Evolutionary conservation across 2,888 invertebrate species (phyloP).

Genomic region (Capitulum mitella): DNA sequence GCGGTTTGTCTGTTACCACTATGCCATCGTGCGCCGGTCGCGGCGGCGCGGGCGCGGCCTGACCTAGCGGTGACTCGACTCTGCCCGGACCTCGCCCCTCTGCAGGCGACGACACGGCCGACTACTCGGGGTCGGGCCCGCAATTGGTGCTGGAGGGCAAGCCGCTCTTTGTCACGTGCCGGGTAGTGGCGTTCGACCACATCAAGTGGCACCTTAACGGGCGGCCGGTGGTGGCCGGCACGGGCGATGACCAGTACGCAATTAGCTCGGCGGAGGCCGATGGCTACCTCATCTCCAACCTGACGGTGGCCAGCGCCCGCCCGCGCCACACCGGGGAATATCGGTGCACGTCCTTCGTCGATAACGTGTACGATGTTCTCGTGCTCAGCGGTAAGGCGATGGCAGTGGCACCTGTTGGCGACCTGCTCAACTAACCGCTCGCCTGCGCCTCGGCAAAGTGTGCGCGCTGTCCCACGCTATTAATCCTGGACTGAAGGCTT

Average conservation of each 20-base stretch:
- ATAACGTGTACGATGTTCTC: slow-evolving; percentile 27
- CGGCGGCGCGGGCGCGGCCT: too few relatives aligned
- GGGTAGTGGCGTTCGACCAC: neutral
- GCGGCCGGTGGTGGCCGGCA: neutral
- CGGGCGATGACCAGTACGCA: neutral
- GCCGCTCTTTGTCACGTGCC: neutral
- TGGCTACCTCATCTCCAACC: neutral
- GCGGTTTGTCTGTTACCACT: too few relatives aligned
- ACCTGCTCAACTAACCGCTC: neutral
- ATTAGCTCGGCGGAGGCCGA: neutral
- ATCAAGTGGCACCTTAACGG: slow-evolving; percentile 4
- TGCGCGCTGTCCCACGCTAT: neutral
- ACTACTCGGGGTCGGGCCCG: neutral
- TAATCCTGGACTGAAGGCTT: neutral
- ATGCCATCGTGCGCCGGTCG: too few relatives aligned
- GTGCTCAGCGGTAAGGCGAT: slow-evolving; percentile 30
- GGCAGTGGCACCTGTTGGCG: neutral
- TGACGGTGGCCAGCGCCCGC: slow-evolving; percentile 28
- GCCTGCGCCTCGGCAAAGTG: neutral
- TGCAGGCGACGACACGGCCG: neutral
- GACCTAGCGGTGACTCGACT: too few relatives aligned
- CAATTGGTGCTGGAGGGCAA: neutral
- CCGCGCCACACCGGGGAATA: slow-evolving; percentile 30
- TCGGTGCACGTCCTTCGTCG: slow-evolving; percentile 27
- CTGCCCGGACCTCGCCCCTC: neutral